Conservation (phyloP, 2,797 vertebrate species). For the Phylloscopus collybita region DNA sequence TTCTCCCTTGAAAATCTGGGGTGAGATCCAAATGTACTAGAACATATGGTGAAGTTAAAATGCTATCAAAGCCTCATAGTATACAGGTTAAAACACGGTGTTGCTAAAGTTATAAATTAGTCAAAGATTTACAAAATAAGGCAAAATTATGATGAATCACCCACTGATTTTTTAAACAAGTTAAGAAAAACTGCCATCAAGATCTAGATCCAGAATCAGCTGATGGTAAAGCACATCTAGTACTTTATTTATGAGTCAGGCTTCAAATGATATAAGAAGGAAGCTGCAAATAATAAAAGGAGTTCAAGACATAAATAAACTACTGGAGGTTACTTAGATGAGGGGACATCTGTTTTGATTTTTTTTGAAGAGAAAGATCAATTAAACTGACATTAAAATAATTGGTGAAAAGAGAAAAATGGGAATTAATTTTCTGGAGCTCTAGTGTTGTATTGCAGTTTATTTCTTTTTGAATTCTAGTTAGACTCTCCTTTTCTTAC, state of each 20-base stretch:
- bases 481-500: background rate
- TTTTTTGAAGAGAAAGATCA: background rate
- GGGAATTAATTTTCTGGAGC: background rate
- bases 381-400: background rate
- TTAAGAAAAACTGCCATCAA: background rate
- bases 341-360: background rate
- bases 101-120: background rate
- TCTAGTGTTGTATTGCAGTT: background rate
- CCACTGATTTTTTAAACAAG: background rate
- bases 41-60: background rate
- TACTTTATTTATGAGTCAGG: background rate
- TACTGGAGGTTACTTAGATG: background rate
- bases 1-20: background rate
- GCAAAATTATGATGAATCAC: background rate
- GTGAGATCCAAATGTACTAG: background rate
- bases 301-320: background rate
- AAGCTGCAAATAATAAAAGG: background rate
- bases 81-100: background rate
- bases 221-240: background rate
- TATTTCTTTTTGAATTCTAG: background rate
- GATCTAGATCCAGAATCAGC: background rate
- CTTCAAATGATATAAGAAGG: background rate
- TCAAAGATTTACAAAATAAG: background rate
- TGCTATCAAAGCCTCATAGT: background rate
- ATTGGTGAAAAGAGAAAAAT: background rate